Percentiles rank a stretch among this genome's conserved stretches.
Evolutionary conservation across 2,797 vertebrate species (phyloP).

Genomic region (Neomorphus geoffroyi): DNA sequence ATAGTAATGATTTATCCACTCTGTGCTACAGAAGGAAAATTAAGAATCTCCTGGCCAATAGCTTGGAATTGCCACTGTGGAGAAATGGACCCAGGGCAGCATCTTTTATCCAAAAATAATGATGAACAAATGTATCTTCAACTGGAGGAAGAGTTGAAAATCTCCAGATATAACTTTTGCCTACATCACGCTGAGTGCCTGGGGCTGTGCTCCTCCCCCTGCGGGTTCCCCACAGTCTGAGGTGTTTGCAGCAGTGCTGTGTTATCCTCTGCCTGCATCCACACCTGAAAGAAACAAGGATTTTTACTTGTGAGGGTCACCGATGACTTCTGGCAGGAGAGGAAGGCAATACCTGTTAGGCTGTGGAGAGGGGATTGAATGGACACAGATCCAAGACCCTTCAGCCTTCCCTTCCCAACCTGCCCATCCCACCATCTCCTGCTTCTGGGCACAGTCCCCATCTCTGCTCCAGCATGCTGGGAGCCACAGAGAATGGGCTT

Average conservation of each 20-base stretch:
- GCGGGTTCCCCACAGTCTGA: background rate
- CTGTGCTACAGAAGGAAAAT: background rate
- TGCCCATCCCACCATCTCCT: background rate
- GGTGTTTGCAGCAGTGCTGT: background rate
- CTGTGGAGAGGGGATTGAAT: background rate
- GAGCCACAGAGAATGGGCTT: background rate
- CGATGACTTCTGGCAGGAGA: background rate
- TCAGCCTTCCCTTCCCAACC: background rate
- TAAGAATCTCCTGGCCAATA: background rate
- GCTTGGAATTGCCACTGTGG: background rate
- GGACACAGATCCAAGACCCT: background rate
- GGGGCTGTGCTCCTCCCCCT: background rate
- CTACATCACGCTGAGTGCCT: accelerated
- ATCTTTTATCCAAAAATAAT: background rate
- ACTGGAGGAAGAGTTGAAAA: background rate
- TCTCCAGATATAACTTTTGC: background rate
- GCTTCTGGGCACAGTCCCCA: background rate
- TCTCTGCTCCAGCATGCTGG: background rate
- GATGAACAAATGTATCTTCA: accelerated
- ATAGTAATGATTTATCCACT: background rate
- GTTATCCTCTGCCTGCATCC: background rate
- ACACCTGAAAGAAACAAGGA: accelerated
- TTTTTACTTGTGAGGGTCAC: background rate
- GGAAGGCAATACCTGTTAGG: background rate
- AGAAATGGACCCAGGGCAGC: background rate